Conservation (phyloP, 92 coral and sea anemone species). For the Galaxea fascicularis region DNA sequence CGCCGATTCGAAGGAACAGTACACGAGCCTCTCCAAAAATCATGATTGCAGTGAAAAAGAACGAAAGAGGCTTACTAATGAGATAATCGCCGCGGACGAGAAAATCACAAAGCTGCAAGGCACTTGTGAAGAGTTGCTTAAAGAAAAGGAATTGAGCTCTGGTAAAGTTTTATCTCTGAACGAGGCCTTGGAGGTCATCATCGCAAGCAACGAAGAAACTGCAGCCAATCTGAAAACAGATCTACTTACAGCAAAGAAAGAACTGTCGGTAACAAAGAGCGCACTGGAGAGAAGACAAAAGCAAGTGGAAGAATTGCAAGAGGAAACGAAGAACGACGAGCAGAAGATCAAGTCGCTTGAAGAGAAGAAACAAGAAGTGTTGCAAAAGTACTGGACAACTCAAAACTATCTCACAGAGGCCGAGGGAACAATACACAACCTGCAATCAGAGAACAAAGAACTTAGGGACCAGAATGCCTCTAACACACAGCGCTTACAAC, state of each 20-base stretch:
- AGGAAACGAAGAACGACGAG: conserved; percentile 64
- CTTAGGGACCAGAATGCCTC: conserved; percentile 55
- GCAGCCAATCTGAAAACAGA: conserved; percentile 75
- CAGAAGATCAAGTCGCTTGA: conserved; percentile 69
- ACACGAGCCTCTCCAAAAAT: conserved; percentile 43
- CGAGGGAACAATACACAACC: conserved; percentile 66
- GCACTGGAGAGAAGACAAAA: conserved; percentile 78
- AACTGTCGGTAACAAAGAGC: conserved; percentile 72
- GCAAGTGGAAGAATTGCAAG: conserved; percentile 73
- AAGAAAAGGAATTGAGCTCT: conserved; percentile 68
- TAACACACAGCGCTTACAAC: conserved; percentile 54
- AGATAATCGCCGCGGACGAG: conserved; percentile 75
- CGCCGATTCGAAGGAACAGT: conserved; percentile 61
- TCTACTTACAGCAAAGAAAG: conserved; percentile 68
- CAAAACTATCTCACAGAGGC: conserved; percentile 78
- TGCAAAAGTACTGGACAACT: conserved; percentile 80
- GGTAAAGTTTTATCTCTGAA: conserved; percentile 75
- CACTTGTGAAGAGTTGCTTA: conserved; percentile 72
- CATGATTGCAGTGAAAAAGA: conserved; percentile 75
- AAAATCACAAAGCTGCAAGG: conserved; percentile 78
- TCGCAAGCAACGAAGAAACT: conserved; percentile 73
- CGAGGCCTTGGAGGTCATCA: conserved; percentile 76
- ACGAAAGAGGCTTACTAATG: conserved; percentile 70
- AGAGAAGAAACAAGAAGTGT: conserved; percentile 74
- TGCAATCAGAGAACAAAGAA: conserved; percentile 70